Conservation (phyloP, 2,888 invertebrate species). For the Papilio protenor region DNA sequence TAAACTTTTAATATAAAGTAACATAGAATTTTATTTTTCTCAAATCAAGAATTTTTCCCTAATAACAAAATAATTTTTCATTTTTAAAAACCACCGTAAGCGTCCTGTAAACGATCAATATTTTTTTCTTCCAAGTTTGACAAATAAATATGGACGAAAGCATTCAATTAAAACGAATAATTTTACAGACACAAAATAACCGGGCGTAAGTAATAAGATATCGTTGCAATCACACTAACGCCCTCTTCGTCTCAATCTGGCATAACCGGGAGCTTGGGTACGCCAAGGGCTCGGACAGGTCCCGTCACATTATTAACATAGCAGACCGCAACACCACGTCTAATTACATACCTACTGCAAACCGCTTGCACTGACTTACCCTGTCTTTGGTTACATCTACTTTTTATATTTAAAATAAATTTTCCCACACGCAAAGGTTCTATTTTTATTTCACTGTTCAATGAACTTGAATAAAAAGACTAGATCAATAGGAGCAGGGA, state of each 20-base stretch:
- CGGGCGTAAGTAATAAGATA: not conserved
- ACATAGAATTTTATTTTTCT: no score
- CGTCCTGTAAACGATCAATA: no score
- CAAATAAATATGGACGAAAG: no score
- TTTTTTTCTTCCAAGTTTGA: no score
- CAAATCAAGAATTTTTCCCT: no score
- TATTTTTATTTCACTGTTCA: constrained; percentile 14
- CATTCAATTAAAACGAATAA: no score
- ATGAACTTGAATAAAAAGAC: not conserved
- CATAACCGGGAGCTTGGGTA: constrained; percentile 34
- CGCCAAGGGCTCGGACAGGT: constrained; percentile 33
- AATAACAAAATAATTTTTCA: no score
- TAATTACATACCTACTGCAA: constrained; percentile 25
- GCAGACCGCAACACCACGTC: constrained; percentile 34
- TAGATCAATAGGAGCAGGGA: constrained; percentile 1
- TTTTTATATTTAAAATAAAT: constrained; percentile 18
- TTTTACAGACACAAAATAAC: no score
- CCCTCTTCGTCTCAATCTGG: not conserved
- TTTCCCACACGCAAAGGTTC: constrained; percentile 11
- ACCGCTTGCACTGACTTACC: constrained; percentile 15
- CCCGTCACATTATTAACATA: constrained; percentile 38
- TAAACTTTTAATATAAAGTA: no score
- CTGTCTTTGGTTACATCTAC: constrained; percentile 21
- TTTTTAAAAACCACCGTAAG: no score
- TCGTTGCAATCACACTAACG: not conserved